Conservation (phyloP, 2,113 vertebrate genomes). For the Semicossyphus pulcher region DNA sequence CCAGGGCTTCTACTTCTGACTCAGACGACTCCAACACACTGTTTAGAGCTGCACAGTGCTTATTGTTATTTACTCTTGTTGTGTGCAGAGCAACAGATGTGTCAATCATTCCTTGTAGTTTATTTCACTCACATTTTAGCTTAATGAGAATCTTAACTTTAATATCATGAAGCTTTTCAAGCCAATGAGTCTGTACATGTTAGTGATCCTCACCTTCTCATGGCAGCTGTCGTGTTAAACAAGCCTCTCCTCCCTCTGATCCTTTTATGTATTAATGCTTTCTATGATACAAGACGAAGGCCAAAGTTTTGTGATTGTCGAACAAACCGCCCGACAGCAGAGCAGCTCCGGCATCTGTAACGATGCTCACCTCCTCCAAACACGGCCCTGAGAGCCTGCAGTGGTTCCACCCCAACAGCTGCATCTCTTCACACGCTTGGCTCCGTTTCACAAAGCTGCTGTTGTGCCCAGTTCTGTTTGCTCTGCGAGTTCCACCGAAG, state of each 20-base stretch:
- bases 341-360: slow-evolving; percentile 21
- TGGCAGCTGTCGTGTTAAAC: not conserved
- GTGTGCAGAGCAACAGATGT: no score
- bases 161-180: no score
- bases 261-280: not conserved
- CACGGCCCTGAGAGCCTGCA: slow-evolving; percentile 8
- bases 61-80: no score
- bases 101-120: no score
- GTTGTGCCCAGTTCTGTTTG: slow-evolving; percentile 41
- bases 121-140: no score
- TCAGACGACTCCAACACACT: no score
- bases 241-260: not conserved
- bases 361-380: slow-evolving; percentile 34
- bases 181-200: no score
- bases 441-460: slow-evolving; percentile 40
- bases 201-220: not conserved
- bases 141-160: no score
- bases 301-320: not conserved
- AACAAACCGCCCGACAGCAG: slow-evolving; percentile 17
- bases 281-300: not conserved
- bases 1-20: no score
- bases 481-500: slow-evolving; percentile 45
- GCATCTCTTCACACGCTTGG: slow-evolving; percentile 65
- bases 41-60: no score
- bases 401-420: slow-evolving; percentile 53